phyloP scores from a whole-genome alignment of 2,113 vertebrate genomes.

The Amphiprion ocellaris region DNA sequence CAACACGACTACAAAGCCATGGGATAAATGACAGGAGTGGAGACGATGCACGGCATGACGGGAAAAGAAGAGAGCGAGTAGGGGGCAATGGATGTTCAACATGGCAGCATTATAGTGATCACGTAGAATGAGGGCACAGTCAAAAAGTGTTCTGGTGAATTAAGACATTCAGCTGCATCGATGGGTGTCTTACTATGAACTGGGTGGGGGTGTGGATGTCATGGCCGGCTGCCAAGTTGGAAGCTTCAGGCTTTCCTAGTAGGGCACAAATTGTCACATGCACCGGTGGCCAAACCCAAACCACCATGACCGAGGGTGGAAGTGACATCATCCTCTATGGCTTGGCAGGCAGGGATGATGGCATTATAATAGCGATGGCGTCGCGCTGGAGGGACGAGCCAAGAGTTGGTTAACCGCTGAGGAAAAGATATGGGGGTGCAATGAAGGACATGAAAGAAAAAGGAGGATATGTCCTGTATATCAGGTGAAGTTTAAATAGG shows the following conservation, averaged over 20 bases:
- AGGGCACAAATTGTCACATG: conserved; percentile 82
- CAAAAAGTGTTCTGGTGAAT: conserved; percentile 45
- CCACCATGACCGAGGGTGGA: conserved; percentile 84
- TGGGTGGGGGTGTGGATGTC: conserved; percentile 53
- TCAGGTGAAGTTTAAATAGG: conserved; percentile 60
- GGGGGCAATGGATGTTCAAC: conserved; percentile 11
- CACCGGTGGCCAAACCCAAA: conserved; percentile 81
- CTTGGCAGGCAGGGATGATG: conserved; percentile 79
- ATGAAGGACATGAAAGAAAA: conserved; percentile 62
- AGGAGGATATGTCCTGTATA: conserved; percentile 42
- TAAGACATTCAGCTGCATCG: conserved; percentile 52
- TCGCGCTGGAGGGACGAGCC: conserved; percentile 56
- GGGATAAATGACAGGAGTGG: conserved; percentile 47
- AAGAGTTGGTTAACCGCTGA: conserved; percentile 76
- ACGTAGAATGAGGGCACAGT: conserved; percentile 40
- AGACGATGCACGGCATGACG: conserved; percentile 37
- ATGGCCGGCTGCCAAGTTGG: conserved; percentile 71
- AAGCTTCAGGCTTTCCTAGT: conserved; percentile 74
- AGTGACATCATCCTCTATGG: conserved; percentile 86
- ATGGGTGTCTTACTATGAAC: conserved; percentile 40
- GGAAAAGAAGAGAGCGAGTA: conserved; percentile 2
- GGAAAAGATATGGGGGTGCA: conserved; percentile 60
- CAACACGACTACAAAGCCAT: conserved; percentile 74
- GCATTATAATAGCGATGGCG: conserved; percentile 81
- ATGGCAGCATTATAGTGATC: conserved; percentile 47